A percentile compares a stretch with the other conserved stretches of the same genome.
These are phyloP conservation scores for Torymus auratus DNA, from an alignment of 2,888 invertebrate species.

Conservation along the genomic window DNA sequence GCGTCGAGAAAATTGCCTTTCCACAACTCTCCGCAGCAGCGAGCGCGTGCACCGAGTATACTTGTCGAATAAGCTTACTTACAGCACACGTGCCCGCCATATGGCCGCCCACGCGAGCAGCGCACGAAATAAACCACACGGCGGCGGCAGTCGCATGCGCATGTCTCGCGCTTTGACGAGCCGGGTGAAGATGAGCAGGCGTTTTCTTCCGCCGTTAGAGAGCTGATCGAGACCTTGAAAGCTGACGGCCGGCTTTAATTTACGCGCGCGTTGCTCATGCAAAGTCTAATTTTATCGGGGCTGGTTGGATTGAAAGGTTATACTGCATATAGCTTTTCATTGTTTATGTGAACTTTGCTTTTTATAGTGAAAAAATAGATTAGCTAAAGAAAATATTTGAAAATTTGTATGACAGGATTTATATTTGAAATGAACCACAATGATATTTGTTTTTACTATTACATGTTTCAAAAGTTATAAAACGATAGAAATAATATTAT, in stretches of 20 bases:
- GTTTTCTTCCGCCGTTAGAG: background rate
- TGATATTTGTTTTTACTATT: too few relatives aligned
- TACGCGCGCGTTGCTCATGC: background rate
- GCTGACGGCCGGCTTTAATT: background rate
- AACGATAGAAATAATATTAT: too few relatives aligned
- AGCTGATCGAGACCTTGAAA: constrained; percentile 50
- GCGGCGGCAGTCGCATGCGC: background rate
- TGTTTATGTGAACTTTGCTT: too few relatives aligned
- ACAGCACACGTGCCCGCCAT: constrained; percentile 31
- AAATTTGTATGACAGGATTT: too few relatives aligned
- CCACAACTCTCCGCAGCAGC: background rate
- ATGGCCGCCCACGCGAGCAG: constrained; percentile 35
- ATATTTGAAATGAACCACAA: too few relatives aligned
- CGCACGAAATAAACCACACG: constrained; percentile 8
- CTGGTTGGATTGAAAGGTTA: background rate
- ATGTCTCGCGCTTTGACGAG: constrained; percentile 1
- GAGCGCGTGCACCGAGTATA: too few relatives aligned
- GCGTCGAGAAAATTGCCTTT: constrained; percentile 24
- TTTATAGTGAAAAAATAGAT: too few relatives aligned
- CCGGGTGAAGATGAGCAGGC: constrained; percentile 24
- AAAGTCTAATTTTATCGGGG: background rate
- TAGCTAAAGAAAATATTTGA: too few relatives aligned
- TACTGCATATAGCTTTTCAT: too few relatives aligned
- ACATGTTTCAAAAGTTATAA: too few relatives aligned
- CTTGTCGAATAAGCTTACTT: too few relatives aligned